These are phyloP conservation scores for Sus cebifrons DNA, from an alignment of 2,797 vertebrate genomes.

Conservation along the genomic window DNA sequence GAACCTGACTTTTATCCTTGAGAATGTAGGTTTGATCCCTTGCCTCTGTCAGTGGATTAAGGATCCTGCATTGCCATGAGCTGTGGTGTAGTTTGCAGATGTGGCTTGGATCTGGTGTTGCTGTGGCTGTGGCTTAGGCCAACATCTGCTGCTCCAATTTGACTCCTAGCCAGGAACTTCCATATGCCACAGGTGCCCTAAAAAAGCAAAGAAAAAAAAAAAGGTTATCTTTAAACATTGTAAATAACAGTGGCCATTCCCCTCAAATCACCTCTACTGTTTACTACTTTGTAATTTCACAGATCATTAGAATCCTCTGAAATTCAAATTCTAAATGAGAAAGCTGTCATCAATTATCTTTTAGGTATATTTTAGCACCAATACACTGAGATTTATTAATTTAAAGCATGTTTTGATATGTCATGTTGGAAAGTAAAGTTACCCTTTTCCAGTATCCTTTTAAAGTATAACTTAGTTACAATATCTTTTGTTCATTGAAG, in stretches of 20 bases:
- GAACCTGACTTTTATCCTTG: too few relatives aligned
- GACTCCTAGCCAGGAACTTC: too few relatives aligned
- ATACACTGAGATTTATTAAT: background rate
- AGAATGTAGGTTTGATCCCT: too few relatives aligned
- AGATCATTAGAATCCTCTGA: background rate
- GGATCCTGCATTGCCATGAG: too few relatives aligned
- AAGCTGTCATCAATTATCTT: background rate
- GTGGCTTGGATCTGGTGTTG: too few relatives aligned
- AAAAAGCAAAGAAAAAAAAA: too few relatives aligned
- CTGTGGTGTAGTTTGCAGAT: too few relatives aligned
- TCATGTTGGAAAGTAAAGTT: background rate
- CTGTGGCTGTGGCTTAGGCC: too few relatives aligned
- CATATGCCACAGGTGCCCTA: too few relatives aligned
- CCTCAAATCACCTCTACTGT: background rate
- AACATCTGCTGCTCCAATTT: too few relatives aligned
- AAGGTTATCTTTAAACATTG: background rate
- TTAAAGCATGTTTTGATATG: background rate
- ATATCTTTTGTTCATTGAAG: constrained; percentile 87
- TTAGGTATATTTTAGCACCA: background rate
- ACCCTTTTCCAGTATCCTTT: background rate
- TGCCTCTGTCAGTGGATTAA: too few relatives aligned
- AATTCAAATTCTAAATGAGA: background rate
- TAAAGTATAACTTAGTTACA: background rate
- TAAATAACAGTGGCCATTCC: background rate
- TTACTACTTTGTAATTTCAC: background rate